These are phyloP conservation scores for Leptogaster cylindrica DNA, from an alignment of 2,888 invertebrate species.

Conservation along the genomic window DNA sequence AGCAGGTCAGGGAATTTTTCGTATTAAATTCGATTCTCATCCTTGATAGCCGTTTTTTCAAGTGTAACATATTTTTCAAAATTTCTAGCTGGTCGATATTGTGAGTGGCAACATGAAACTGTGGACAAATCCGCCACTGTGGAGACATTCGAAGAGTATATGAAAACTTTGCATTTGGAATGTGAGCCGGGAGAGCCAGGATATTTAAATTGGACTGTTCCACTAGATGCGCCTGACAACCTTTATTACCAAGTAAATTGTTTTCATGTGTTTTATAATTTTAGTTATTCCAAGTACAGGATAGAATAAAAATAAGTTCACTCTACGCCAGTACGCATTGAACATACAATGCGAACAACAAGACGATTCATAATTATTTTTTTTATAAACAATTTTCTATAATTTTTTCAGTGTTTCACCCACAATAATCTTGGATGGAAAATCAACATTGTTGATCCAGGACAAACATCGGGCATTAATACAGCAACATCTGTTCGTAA, in stretches of 20 bases:
- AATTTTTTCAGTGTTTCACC: conserved; percentile 79
- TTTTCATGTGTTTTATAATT: not conserved
- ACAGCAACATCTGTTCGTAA: conserved; percentile 10
- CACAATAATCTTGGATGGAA: conserved; percentile 93
- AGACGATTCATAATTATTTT: too few relatives aligned
- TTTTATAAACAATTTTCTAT: too few relatives aligned
- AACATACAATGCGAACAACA: too few relatives aligned
- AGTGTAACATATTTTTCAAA: not conserved
- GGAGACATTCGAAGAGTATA: conserved; percentile 79
- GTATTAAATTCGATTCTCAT: not conserved
- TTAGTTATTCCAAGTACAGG: conserved; percentile 16
- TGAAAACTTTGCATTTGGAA: conserved; percentile 75
- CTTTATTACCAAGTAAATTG: conserved; percentile 84
- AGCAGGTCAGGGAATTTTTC: conserved; percentile 65
- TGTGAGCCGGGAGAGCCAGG: conserved; percentile 81
- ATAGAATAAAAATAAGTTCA: too few relatives aligned
- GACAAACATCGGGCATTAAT: conserved; percentile 53
- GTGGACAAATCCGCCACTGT: conserved; percentile 75
- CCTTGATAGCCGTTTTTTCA: too few relatives aligned
- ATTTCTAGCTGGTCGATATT: conserved; percentile 76
- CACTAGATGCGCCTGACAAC: conserved; percentile 79
- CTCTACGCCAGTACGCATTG: too few relatives aligned
- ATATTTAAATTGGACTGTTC: conserved; percentile 83
- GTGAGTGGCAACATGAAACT: conserved; percentile 84
- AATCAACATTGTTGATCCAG: conserved; percentile 83